These are phyloP conservation scores for Montipora capricornis DNA, from an alignment of 64 coral and sea anemone genomes.

Conservation along the genomic window DNA sequence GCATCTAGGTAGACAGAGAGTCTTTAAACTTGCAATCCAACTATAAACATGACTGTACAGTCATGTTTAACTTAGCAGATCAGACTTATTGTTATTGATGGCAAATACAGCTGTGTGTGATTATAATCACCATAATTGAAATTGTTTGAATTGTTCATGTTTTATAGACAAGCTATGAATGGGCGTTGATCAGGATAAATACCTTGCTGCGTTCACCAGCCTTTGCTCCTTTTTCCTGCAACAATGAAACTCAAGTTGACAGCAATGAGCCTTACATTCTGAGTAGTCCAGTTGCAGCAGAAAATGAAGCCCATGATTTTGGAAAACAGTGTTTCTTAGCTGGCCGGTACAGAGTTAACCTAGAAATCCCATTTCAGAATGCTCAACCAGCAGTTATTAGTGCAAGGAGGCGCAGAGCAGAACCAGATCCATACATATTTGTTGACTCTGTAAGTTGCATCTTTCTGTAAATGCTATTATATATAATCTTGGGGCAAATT, in stretches of 20 bases:
- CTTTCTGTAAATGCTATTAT: background rate
- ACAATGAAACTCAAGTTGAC: conserved; percentile 25
- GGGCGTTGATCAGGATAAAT: conserved; percentile 68
- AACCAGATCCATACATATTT: conserved; percentile 27
- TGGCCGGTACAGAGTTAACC: conserved; percentile 40
- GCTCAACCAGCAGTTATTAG: background rate
- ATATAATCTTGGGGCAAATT: no score
- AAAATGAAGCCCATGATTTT: conserved; percentile 49
- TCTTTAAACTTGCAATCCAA: no score
- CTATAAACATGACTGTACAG: no score
- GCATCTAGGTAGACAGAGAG: no score
- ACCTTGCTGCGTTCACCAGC: conserved; percentile 32
- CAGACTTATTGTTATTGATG: no score
- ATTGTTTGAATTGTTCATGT: background rate
- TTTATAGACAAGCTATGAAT: conserved; percentile 69
- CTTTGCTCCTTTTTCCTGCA: conserved; percentile 71
- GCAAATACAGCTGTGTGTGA: no score
- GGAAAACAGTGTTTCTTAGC: conserved; percentile 64
- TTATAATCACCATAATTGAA: no score
- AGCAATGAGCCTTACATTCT: conserved; percentile 64
- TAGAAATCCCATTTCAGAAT: conserved; percentile 61
- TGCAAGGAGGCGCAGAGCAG: conserved; percentile 10
- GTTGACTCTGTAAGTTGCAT: conserved; percentile 72
- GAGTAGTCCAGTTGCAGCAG: conserved; percentile 22
- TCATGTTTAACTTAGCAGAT: no score